A percentile compares a stretch with the other conserved stretches of the same genome.
Evolutionary conservation across 1,140 invertebrate genomes (phyloP).

Genomic region (Calosoma granatense): DNA sequence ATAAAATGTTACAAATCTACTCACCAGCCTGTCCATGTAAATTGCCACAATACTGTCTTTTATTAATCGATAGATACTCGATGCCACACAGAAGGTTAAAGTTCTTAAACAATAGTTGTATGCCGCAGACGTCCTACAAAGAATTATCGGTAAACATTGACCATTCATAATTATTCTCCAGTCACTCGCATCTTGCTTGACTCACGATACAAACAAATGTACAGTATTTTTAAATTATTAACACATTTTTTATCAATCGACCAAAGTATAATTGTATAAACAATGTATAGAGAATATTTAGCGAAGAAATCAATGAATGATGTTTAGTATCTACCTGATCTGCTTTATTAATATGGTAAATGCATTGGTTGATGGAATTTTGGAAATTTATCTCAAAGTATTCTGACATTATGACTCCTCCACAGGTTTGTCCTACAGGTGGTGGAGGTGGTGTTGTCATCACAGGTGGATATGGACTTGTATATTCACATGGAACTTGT

Average conservation of each 20-base stretch:
- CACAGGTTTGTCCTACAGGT: conserved; percentile 14
- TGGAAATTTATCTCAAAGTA: not conserved
- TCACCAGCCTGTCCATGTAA: conserved; percentile 12
- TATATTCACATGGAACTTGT: conserved; percentile 14
- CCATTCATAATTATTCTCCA: too few species aligned
- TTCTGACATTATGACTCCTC: conserved; percentile 12
- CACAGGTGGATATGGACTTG: not conserved
- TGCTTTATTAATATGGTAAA: not conserved
- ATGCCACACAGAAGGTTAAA: conserved; percentile 14
- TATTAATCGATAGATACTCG: conserved; percentile 17
- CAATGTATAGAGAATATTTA: too few species aligned
- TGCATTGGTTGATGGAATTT: not conserved
- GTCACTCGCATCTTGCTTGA: too few species aligned
- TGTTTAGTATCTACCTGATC: not conserved
- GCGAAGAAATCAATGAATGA: too few species aligned
- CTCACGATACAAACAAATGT: too few species aligned
- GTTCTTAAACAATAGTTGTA: conserved; percentile 15
- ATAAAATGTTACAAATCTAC: conserved; percentile 13
- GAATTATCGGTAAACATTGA: conserved; percentile 1
- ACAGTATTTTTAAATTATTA: not conserved
- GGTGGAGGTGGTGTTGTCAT: not conserved
- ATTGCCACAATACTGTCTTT: conserved; percentile 15
- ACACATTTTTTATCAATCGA: too few species aligned
- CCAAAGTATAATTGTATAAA: not conserved
- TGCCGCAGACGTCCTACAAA: conserved; percentile 15